Evolutionary conservation across 2,797 vertebrate genomes (phyloP), one percentile per base, ranked within the genome.

Genomic region (Sebastes baramenuke): DNA sequence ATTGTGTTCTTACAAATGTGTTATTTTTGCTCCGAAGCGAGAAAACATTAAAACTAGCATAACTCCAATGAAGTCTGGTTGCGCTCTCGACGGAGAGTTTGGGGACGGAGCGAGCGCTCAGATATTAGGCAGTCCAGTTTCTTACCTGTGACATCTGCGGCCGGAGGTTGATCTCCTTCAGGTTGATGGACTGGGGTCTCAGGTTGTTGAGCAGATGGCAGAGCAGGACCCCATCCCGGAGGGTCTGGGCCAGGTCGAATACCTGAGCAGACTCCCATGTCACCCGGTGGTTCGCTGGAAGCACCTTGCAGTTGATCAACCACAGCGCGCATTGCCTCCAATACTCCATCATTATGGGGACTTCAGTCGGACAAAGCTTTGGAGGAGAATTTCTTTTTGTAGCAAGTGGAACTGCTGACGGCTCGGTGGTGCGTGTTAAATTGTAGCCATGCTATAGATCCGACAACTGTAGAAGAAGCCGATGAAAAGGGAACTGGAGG

Each of bases 171-270:
- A 99, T 99, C 86, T 98, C 98, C 94, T 97, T 98, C 32, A 99
- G 96, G 94, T 99, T 98, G 95, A 99, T 97, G 93, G 97, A 94
- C 86, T 95, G 97, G 52, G 96, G 87, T 81, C 94, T 94, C 82
- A 99, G 95, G 93, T 99, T 99, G 96, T 99, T 99, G 90, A 99
- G 97, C 52, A 99, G 97, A 92, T 99, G 98, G 90, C 98, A 99
- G 30, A 99, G 96, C 5, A 99, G 95, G 75, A 99, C 98, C 13
- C 98, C 98, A 89, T 99, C 98, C 89, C 98, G 96, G 24, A 99
- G 97, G 4, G 97, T 99, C 86, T 99, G 98, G 8, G 98, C 98
- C 94, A 99, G 84, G 93, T 99, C 98, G 72, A 99, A 99, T 79
- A 99, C 98, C 96, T 98, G 98, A 8, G 98, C 98, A 24, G 96